phyloP scores from a whole-genome alignment of 2,797 vertebrate species.

The Capromys pilorides region DNA sequence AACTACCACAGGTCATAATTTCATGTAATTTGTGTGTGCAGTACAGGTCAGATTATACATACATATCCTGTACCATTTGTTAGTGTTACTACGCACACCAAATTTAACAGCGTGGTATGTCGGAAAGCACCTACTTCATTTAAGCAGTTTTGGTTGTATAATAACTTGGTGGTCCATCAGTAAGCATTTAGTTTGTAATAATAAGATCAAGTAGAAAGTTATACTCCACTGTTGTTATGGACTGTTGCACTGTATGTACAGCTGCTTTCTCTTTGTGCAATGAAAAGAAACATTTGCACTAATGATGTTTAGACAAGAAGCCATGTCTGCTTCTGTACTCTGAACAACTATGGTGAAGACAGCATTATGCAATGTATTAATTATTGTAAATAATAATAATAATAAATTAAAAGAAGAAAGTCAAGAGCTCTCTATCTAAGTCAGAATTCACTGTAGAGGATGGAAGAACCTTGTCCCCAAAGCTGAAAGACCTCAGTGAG shows the following conservation, averaged over 20 bases:
- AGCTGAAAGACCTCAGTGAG: neutral
- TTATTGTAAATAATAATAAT: no score
- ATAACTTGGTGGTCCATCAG: neutral
- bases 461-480: neutral
- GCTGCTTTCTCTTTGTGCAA: no score
- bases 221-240: no score
- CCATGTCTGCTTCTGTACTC: no score
- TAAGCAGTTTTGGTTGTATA: neutral
- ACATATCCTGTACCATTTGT: neutral
- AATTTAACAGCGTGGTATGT: neutral
- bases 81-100: neutral
- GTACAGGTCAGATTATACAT: no score
- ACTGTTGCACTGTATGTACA: no score
- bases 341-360: no score
- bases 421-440: neutral
- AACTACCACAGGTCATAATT: neutral
- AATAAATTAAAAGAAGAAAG: neutral
- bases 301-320: no score
- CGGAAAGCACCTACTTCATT: neutral
- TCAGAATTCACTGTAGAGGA: neutral
- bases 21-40: neutral
- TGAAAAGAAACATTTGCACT: no score
- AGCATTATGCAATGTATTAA: no score
- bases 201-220: neutral
- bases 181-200: neutral